These are phyloP conservation scores for Chascanopsetta lugubris DNA, from an alignment of 2,113 vertebrate species.

Conservation along the genomic window DNA sequence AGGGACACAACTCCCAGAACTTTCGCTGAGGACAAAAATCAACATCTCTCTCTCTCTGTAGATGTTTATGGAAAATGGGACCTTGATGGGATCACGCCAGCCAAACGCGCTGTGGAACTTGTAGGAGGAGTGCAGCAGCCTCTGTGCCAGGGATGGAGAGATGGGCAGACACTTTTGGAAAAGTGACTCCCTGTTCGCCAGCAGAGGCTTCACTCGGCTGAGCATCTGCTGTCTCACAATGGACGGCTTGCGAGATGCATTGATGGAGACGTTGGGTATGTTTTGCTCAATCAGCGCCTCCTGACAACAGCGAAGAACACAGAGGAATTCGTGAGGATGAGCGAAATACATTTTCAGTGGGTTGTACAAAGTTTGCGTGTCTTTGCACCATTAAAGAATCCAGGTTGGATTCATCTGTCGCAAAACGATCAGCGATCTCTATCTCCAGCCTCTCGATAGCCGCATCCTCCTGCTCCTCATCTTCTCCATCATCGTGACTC, in stretches of 20 bases:
- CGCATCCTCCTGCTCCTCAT: constrained; percentile 82
- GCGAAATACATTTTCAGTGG: background rate
- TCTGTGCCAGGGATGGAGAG: constrained; percentile 79
- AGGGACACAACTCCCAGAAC: background rate
- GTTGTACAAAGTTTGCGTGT: background rate
- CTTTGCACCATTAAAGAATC: constrained; percentile 76
- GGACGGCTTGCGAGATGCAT: constrained; percentile 74
- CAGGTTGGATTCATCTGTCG: constrained; percentile 78
- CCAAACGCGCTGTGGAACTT: constrained; percentile 89
- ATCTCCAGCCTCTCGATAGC: constrained; percentile 81
- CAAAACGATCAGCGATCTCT: constrained; percentile 86
- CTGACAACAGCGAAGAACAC: constrained; percentile 72
- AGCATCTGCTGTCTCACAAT: constrained; percentile 80
- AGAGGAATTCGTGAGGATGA: background rate
- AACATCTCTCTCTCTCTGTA: background rate
- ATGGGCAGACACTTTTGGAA: constrained; percentile 90
- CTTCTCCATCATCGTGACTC: constrained; percentile 71
- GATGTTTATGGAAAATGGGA: constrained; percentile 54
- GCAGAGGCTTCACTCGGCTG: constrained; percentile 80
- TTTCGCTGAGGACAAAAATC: background rate
- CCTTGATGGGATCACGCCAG: constrained; percentile 90
- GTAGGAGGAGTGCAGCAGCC: constrained; percentile 85
- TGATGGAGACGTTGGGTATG: constrained; percentile 80
- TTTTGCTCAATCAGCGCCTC: constrained; percentile 83
- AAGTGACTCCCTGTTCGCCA: constrained; percentile 87